phyloP scores from a whole-genome alignment of 53 echinoderm and acorn worm species.

The Paracentrotus lividus region DNA sequence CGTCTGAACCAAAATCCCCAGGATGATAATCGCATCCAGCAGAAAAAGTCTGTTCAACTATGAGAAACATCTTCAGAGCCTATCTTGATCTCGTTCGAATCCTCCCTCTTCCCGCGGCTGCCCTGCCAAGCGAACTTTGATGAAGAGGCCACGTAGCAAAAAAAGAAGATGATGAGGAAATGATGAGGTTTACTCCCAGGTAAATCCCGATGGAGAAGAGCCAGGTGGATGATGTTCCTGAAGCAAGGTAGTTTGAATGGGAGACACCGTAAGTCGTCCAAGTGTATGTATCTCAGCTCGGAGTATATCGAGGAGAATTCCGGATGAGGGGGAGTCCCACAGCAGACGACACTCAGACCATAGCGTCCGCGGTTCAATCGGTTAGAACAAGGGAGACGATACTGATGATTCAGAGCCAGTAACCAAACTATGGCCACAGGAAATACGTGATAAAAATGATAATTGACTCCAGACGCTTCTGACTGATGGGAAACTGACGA shows the following conservation, averaged over 20 bases:
- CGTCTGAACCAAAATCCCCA: slow-evolving; percentile 70
- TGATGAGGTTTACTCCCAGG: slow-evolving; percentile 73
- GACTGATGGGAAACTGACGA: slow-evolving; percentile 64
- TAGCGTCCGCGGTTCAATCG: slow-evolving; percentile 35
- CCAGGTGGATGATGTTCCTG: slow-evolving; percentile 40
- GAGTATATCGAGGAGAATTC: not conserved
- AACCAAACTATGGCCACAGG: slow-evolving; percentile 37
- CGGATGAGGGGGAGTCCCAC: slow-evolving; percentile 71
- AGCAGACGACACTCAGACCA: slow-evolving; percentile 74
- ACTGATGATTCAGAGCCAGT: slow-evolving; percentile 24
- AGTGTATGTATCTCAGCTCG: not conserved
- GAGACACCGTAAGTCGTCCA: not conserved
- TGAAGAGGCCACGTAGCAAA: slow-evolving; percentile 71
- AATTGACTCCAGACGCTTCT: not conserved
- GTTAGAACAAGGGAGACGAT: not conserved
- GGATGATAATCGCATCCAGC: slow-evolving; percentile 74
- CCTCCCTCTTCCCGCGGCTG: slow-evolving; percentile 10
- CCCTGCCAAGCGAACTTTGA: slow-evolving; percentile 6
- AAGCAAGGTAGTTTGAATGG: not conserved
- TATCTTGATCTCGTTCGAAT: slow-evolving; percentile 53
- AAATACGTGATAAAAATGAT: not conserved
- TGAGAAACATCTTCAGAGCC: slow-evolving; percentile 70
- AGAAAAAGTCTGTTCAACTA: slow-evolving; percentile 72
- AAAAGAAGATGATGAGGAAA: slow-evolving; percentile 66
- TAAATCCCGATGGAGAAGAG: slow-evolving; percentile 72